phyloP scores from a whole-genome alignment of 2,888 invertebrate genomes.

The Serripes groenlandicus region DNA sequence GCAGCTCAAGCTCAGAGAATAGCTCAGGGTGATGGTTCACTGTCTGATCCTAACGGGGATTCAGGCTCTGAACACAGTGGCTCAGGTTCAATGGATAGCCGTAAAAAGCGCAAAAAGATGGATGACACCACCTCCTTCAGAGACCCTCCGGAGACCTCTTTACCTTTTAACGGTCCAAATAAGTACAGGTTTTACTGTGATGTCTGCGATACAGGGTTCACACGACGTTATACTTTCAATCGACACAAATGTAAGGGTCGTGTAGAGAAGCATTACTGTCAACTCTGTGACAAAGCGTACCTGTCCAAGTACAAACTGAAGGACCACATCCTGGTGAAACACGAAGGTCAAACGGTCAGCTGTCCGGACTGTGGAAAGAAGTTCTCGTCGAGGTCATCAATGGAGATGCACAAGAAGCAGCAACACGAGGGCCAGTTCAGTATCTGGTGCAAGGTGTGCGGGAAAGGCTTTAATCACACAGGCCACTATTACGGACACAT shows the following conservation, averaged over 20 bases:
- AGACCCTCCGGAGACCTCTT: constrained; percentile 61
- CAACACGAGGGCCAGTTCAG: constrained; percentile 65
- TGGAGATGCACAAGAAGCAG: constrained; percentile 69
- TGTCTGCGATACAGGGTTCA: constrained; percentile 66
- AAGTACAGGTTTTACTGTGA: constrained; percentile 66
- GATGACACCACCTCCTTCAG: constrained; percentile 61
- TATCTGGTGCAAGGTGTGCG: constrained; percentile 65
- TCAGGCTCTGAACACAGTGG: constrained; percentile 7
- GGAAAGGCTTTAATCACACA: constrained; percentile 64
- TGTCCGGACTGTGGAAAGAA: constrained; percentile 66
- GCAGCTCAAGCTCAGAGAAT: neutral
- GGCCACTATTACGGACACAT: constrained; percentile 68
- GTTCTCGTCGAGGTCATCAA: constrained; percentile 61
- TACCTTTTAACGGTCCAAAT: constrained; percentile 65
- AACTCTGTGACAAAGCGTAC: constrained; percentile 66
- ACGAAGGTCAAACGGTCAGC: constrained; percentile 64
- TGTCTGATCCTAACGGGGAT: neutral
- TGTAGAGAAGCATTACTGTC: constrained; percentile 67
- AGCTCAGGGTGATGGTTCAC: neutral
- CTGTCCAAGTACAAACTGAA: constrained; percentile 66
- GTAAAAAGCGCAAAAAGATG: constrained; percentile 53
- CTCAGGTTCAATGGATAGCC: neutral
- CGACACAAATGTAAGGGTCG: constrained; percentile 64
- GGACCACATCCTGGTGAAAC: constrained; percentile 64
- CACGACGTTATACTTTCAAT: constrained; percentile 60